phyloP scores from a whole-genome alignment of 2,113 vertebrate genomes.

The Perca schrenkii region DNA sequence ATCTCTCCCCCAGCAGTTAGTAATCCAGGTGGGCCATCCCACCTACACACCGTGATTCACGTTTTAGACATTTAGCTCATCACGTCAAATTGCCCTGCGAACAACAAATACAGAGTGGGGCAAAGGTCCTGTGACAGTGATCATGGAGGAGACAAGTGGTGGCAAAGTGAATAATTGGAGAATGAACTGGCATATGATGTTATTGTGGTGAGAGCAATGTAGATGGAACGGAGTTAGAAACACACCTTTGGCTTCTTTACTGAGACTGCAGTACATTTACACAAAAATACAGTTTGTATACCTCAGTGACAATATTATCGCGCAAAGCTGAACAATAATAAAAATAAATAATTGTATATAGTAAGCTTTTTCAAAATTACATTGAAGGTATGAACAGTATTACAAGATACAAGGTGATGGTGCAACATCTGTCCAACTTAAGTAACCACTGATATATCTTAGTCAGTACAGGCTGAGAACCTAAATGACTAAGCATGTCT shows the following conservation, averaged over 20 bases:
- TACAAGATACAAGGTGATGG: background rate
- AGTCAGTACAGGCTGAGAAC: background rate
- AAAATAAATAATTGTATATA: background rate
- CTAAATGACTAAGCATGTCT: background rate
- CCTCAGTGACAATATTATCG: background rate
- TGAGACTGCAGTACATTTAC: background rate
- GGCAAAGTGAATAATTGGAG: constrained; percentile 24
- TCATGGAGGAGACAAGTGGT: constrained; percentile 42
- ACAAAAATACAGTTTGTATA: background rate
- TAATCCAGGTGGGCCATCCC: constrained; percentile 70
- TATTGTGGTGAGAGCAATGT: constrained; percentile 27
- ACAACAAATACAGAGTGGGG: constrained; percentile 8
- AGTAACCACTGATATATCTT: no score
- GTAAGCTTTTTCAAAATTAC: background rate
- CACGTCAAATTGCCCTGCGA: constrained; percentile 48
- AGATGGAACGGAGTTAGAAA: constrained; percentile 30
- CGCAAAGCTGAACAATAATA: background rate
- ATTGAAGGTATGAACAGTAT: background rate
- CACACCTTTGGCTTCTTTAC: constrained; percentile 2
- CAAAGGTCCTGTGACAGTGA: constrained; percentile 22
- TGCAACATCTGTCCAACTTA: no score
- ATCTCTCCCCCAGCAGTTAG: constrained; percentile 59
- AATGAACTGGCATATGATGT: background rate
- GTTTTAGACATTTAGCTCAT: constrained; percentile 64
- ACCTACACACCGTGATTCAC: constrained; percentile 71